Evolutionary conservation across 1,140 invertebrate genomes (phyloP), one percentile per base, ranked within the genome.

Genomic region (Trachymyrmex cornetzi): DNA sequence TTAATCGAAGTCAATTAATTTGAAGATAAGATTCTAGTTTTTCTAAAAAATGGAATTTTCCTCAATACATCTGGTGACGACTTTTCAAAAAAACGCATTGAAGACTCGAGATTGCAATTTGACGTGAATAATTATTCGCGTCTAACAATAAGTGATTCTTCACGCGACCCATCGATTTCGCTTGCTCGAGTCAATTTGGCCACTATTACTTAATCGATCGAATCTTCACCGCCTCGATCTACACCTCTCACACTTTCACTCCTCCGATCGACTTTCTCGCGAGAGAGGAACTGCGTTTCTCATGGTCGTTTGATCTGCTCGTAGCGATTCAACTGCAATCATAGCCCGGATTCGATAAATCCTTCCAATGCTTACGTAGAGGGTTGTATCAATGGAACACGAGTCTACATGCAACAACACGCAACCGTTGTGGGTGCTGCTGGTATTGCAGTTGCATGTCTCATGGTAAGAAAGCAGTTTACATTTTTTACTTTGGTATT

Each of bases 371-470:
- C 97, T 72, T 97, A 97, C 92, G 96, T 95, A 84, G 96, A 96
- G 24, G 98, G 98, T 24, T 98, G 98, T 92, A 95, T 97, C 24
- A 96, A 96, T 85, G 96, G 96, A 77, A 97, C 97, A 19, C 96
- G 96, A 80, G 95, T 96, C 44, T 97, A 97, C 92, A 96, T 98
- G 88, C 96, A 97, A 84, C 96, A 97, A 86, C 97, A 98, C 93
- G 98, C 98, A 2, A 96, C 97, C 2, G 96, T 98, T 55, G 96
- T 99, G 77, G 98, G 98, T 61, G 97, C 96, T 22, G 96, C 97
- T n/a, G 98, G 98, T 7, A 97, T 98, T 71, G 96, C 97, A 27
- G 97, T 98, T 64, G 97, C 98, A 7, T 96, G 97, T 88, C 94
- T 98, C n/a, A 97, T 98, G 97, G 97, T 98, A 55, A 90, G 27